Percentiles rank a stretch among this genome's conserved stretches.
phyloP scores from a whole-genome alignment of 2,797 vertebrate genomes.

The Myotis planiceps region DNA sequence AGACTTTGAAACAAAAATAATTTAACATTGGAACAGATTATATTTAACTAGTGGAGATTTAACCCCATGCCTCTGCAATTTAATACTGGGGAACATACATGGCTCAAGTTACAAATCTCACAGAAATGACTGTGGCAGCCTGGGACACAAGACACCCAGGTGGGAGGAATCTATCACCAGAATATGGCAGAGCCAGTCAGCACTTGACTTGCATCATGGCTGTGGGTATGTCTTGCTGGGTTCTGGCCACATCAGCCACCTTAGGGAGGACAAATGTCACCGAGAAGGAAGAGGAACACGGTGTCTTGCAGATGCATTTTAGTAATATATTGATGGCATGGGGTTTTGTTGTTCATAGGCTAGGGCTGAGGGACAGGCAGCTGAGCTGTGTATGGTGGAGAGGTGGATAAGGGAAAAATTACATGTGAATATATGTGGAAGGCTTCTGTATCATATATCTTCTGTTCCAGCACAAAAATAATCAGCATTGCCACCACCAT shows the following conservation, averaged over 20 bases:
- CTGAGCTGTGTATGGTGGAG: not conserved
- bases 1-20: not conserved
- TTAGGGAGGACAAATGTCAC: not conserved
- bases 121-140: not conserved
- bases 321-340: not conserved
- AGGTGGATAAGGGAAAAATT: not conserved
- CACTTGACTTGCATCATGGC: not conserved
- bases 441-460: not conserved
- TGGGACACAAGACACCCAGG: not conserved
- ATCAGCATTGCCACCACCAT: not conserved
- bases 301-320: not conserved
- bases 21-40: not conserved
- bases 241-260: not conserved
- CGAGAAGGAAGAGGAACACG: not conserved
- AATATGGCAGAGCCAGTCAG: not conserved
- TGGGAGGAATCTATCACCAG: not conserved
- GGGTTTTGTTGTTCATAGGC: not conserved
- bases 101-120: conserved; percentile 28
- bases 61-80: not conserved
- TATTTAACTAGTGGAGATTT: conserved; percentile 50
- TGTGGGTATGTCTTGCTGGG: not conserved
- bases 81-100: not conserved
- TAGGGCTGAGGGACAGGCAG: not conserved
- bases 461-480: not conserved
- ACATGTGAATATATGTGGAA: fast-evolving